These are phyloP conservation scores for Slavum lentiscoides DNA, from an alignment of 2,888 invertebrate genomes.

Conservation along the genomic window DNA sequence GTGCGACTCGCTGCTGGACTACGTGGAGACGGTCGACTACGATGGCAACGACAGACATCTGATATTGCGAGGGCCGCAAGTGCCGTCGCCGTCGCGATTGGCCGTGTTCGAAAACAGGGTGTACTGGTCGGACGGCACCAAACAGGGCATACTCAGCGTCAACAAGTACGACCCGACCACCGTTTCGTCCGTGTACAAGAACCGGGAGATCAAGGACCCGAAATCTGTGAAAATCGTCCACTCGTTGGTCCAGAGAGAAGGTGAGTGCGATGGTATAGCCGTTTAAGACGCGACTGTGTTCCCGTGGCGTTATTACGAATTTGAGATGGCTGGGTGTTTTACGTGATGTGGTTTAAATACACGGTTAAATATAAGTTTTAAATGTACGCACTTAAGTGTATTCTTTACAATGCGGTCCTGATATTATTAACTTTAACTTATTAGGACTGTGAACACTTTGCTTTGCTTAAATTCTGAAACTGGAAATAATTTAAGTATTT, in stretches of 20 bases:
- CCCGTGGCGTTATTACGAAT: too few relatives aligned
- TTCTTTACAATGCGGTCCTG: too few relatives aligned
- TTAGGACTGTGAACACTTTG: too few relatives aligned
- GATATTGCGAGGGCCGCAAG: conserved; percentile 70
- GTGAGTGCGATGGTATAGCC: conserved; percentile 58
- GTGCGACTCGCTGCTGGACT: conserved; percentile 93
- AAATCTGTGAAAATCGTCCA: conserved; percentile 83
- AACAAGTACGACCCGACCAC: conserved; percentile 80
- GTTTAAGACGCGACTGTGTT: too few relatives aligned
- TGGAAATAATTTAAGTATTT: too few relatives aligned
- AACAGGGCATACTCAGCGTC: conserved; percentile 84
- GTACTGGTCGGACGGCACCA: conserved; percentile 90
- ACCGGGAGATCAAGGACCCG: conserved; percentile 78
- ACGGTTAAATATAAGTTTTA: too few relatives aligned
- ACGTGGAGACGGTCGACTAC: conserved; percentile 95
- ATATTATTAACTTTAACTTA: too few relatives aligned
- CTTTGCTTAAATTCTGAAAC: too few relatives aligned
- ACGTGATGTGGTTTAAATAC: too few relatives aligned
- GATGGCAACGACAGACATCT: conserved; percentile 80
- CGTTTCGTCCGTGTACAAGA: conserved; percentile 78
- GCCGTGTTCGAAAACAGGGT: conserved; percentile 84
- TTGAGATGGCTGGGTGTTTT: too few relatives aligned
- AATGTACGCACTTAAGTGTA: too few relatives aligned
- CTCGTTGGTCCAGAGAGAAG: conserved; percentile 73
- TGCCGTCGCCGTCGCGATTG: conserved; percentile 82